Conservation (phyloP, 2,113 vertebrate genomes). For the Nyctereutes procyonoides region DNA sequence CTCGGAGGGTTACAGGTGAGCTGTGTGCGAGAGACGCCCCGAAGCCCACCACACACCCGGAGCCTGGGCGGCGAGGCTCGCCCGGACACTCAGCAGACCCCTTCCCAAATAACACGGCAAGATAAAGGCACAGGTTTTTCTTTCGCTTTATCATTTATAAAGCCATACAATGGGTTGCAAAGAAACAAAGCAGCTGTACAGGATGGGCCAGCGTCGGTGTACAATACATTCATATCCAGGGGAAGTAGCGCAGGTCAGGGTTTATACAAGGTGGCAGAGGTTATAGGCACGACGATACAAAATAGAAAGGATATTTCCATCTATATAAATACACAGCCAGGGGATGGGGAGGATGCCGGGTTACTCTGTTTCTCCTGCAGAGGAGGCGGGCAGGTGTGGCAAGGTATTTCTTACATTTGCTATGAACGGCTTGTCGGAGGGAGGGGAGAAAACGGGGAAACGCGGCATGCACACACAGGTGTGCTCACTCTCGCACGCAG, state of each 20-base stretch:
- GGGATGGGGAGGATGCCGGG: slow-evolving; percentile 57
- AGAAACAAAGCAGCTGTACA: slow-evolving; percentile 92
- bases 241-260: slow-evolving; percentile 75
- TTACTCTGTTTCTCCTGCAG: neutral
- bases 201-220: slow-evolving; percentile 77
- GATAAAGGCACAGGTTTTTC: slow-evolving; percentile 86
- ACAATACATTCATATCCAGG: slow-evolving; percentile 89
- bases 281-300: slow-evolving; percentile 88
- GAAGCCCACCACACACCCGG: neutral
- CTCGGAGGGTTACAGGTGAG: neutral
- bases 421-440: slow-evolving; percentile 7
- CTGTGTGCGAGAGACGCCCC: neutral
- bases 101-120: slow-evolving; percentile 87
- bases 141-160: slow-evolving; percentile 92
- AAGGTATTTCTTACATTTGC: slow-evolving; percentile 6
- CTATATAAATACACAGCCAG: slow-evolving; percentile 90
- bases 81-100: neutral
- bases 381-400: neutral
- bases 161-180: slow-evolving; percentile 95
- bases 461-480: neutral
- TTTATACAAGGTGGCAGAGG: slow-evolving; percentile 81
- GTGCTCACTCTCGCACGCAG: neutral
- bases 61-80: neutral
- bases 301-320: slow-evolving; percentile 88
- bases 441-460: slow-evolving; percentile 44